Evolutionary conservation across 2,113 vertebrate species (phyloP).

Genomic region (Sisor rabdophorus): DNA sequence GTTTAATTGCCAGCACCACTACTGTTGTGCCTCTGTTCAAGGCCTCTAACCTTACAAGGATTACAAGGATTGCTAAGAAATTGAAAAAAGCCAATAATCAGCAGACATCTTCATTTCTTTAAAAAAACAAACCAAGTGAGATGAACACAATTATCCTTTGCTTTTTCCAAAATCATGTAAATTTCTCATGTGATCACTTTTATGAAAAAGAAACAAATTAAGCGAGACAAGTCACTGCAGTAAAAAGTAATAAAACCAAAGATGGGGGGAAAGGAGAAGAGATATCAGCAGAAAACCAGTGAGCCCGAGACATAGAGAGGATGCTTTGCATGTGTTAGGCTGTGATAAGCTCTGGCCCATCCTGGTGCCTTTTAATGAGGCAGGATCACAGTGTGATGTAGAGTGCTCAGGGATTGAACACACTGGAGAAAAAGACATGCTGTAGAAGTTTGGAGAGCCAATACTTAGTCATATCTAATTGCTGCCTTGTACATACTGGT

Average conservation of each 20-base stretch:
- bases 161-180: background rate
- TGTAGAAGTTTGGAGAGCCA: slow-evolving; percentile 57
- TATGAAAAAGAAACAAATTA: slow-evolving; percentile 9
- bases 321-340: slow-evolving; percentile 76
- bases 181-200: background rate
- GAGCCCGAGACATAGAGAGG: slow-evolving; percentile 25
- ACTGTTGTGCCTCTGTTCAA: too few species aligned
- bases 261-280: background rate
- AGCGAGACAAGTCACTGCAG: slow-evolving; percentile 3
- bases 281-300: slow-evolving; percentile 18
- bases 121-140: too few species aligned
- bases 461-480: slow-evolving; percentile 73
- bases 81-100: background rate
- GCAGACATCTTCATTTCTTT: background rate
- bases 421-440: slow-evolving; percentile 60
- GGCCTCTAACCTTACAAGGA: slow-evolving; percentile 20
- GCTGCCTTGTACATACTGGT: slow-evolving; percentile 64
- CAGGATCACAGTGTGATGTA: slow-evolving; percentile 66
- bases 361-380: slow-evolving; percentile 77
- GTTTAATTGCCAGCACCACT: too few species aligned
- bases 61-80: background rate
- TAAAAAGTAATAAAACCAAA: slow-evolving; percentile 24
- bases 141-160: background rate
- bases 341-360: slow-evolving; percentile 79
- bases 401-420: slow-evolving; percentile 56